Base-by-base conservation (phyloP, 2,888 invertebrate genomes). In the Fissipunctia ypsillon region DNA sequence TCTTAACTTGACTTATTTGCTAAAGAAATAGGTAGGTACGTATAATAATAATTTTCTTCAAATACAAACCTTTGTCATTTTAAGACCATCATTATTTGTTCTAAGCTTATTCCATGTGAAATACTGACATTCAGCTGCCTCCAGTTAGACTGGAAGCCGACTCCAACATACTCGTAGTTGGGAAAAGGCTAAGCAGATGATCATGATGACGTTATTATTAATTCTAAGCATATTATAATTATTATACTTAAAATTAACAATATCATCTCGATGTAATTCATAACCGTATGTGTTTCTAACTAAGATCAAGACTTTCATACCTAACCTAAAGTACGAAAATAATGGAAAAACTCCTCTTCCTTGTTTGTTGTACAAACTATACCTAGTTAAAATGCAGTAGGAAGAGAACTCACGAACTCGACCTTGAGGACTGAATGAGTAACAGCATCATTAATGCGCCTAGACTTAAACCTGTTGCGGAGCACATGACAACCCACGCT, bases 381-480 rank as follows among this genome's bases (percentile, higher is more conserved):
- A 25, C n/a, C 12, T 52, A 74, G 14, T 50, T 61, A 28, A 35
- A 59, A 57, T 56, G 48, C 56, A 56, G 59, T 50, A 69, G 69
- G 57, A 72, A 72, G 59, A 67, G 69, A 59, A 43, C 69, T 65
- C n/a, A 25, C 64, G 50, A 31, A 35, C 25, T 50, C 54, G 66
- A 69, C 86, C 86, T 85, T 83, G 83, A 50, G 28, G 41, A 63
- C 35, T 79, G 68, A 85, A 69, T 85, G 72, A 83, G 69, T 74
- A 68, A 70, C 45, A 65, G 67, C 85, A 74, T 82, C 72, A 78
- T 50, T 70, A 64, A 60, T 65, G 69, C 69, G 67, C 31, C 56
- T 52, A 73, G 66, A 52, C 56, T 35, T 16, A 50, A 48, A 79
- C 45, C 80, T 79, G 74, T 70, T 70, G 43, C 68, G 52, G 50